Conservation (phyloP, 2,113 vertebrate genomes). For the Ellobius talpinus region DNA sequence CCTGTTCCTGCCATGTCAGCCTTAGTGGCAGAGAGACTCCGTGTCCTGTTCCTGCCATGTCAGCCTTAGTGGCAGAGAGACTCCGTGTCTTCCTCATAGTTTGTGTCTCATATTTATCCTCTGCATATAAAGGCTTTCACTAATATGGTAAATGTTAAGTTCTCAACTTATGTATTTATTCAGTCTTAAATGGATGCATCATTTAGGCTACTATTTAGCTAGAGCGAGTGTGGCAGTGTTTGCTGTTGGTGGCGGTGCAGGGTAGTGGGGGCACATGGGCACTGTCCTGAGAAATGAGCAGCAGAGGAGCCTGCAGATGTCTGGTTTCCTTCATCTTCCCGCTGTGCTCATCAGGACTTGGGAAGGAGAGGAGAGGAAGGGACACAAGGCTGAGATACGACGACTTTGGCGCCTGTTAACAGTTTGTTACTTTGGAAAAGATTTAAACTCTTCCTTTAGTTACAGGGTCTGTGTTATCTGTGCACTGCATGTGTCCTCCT, state of each 20-base stretch:
- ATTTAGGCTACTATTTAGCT: background rate
- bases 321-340: background rate
- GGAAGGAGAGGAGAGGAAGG: background rate
- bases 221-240: background rate
- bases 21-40: background rate
- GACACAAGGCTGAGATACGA: background rate
- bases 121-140: background rate
- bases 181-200: background rate
- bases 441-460: slow-evolving; percentile 5
- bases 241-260: background rate
- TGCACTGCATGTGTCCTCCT: slow-evolving; percentile 29
- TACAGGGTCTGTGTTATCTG: background rate
- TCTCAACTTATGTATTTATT: background rate
- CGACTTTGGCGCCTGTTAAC: background rate
- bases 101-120: background rate
- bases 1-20: background rate
- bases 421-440: background rate
- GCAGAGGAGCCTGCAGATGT: background rate
- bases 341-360: background rate
- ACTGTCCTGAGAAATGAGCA: background rate
- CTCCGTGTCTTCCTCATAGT: background rate
- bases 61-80: background rate
- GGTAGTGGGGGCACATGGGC: background rate
- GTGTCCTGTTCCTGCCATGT: background rate
- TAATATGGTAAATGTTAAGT: background rate